Percentiles rank a stretch among this genome's conserved stretches.
Conservation (phyloP, 2,888 invertebrate genomes). For the Baccha elongata region DNA sequence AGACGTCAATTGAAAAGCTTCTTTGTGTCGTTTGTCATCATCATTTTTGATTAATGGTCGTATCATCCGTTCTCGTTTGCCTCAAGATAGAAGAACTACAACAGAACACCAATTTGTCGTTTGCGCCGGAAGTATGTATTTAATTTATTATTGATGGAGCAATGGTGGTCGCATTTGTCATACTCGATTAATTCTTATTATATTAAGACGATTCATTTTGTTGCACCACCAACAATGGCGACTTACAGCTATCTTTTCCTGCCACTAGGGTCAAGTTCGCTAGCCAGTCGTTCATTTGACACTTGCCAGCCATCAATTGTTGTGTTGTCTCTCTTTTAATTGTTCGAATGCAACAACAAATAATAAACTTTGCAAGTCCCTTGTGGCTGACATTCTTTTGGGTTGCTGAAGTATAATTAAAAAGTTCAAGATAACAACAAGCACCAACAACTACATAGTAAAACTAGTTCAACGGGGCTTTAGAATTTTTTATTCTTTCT, state of each 20-base stretch:
- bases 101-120: constrained; percentile 1
- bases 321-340: constrained; percentile 21
- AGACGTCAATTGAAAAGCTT: constrained; percentile 6
- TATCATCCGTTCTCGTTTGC: not conserved
- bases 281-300: constrained; percentile 23
- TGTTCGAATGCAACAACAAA: constrained; percentile 30
- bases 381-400: constrained; percentile 19
- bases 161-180: constrained; percentile 3
- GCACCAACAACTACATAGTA: not conserved
- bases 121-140: not conserved
- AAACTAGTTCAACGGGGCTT: constrained; percentile 25
- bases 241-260: not conserved
- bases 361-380: not conserved
- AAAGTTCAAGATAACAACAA: constrained; percentile 32
- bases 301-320: constrained; percentile 47
- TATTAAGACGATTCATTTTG: not conserved
- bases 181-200: constrained; percentile 10
- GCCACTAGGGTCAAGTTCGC: constrained; percentile 14
- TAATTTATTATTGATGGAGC: constrained; percentile 35
- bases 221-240: not conserved
- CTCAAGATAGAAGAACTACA: not conserved
- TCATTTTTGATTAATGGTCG: constrained; percentile 2
- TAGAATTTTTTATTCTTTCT: not conserved
- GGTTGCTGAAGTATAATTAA: constrained; percentile 1
- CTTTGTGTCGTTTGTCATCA: constrained; percentile 11